phyloP scores from a whole-genome alignment of 2,888 invertebrate genomes.

The Calliscelio sp. region DNA sequence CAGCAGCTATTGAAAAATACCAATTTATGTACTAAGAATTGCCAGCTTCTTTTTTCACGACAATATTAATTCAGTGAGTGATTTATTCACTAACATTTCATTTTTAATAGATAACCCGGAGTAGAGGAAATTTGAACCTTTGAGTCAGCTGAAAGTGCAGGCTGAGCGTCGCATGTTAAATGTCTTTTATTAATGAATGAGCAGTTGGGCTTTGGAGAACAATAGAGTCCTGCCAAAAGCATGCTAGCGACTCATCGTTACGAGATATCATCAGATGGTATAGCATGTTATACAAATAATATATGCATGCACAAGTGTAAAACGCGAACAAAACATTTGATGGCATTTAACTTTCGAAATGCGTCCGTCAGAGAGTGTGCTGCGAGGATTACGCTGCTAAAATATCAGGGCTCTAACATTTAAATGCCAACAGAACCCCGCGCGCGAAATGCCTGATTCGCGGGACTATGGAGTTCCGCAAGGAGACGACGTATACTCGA shows the following conservation, averaged over 20 bases:
- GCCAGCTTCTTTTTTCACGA: too few relatives aligned
- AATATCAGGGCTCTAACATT: constrained; percentile 84
- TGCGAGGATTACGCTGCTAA: constrained; percentile 78
- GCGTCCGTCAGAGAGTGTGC: constrained; percentile 76
- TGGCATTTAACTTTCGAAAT: constrained; percentile 85
- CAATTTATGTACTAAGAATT: too few relatives aligned
- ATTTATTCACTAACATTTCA: too few relatives aligned
- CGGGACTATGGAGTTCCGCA: constrained; percentile 42
- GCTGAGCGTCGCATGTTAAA: too few relatives aligned
- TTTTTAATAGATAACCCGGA: too few relatives aligned
- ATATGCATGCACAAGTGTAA: constrained; percentile 59
- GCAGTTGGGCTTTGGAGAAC: too few relatives aligned
- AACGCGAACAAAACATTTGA: constrained; percentile 74
- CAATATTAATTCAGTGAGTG: too few relatives aligned
- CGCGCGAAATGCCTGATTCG: constrained; percentile 65
- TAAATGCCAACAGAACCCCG: constrained; percentile 83
- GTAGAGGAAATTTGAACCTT: too few relatives aligned
- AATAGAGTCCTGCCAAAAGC: constrained; percentile 2
- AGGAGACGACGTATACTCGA: constrained; percentile 8
- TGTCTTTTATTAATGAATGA: too few relatives aligned
- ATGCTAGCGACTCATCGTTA: neutral
- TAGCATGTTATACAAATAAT: constrained; percentile 63
- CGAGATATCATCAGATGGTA: constrained; percentile 28
- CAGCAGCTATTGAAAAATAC: constrained; percentile 34
- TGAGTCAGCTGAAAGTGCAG: too few relatives aligned